phyloP scores from a whole-genome alignment of 2,888 invertebrate genomes.

The Lasioglossum pauxillum region DNA sequence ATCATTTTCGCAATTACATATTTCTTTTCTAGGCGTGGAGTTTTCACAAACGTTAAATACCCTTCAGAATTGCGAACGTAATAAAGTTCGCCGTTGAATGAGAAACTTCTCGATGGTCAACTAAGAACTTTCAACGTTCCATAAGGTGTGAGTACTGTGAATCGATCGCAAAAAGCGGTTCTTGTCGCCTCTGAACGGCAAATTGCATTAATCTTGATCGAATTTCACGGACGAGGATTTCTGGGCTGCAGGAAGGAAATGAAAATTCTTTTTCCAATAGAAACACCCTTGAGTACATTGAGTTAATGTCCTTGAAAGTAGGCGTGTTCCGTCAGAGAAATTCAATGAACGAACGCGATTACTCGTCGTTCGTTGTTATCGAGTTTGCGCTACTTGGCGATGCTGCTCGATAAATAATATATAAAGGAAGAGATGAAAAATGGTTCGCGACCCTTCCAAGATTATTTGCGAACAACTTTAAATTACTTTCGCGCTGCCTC shows the following conservation, averaged over 20 bases:
- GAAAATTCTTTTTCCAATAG: background rate
- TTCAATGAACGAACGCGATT: conserved; percentile 9
- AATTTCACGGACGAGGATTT: conserved; percentile 18
- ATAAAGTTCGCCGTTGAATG: background rate
- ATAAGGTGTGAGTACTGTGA: background rate
- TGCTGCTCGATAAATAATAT: background rate
- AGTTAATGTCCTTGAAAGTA: conserved; percentile 4
- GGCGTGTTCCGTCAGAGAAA: conserved; percentile 3
- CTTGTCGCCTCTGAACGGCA: conserved; percentile 10
- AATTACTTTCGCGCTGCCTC: background rate
- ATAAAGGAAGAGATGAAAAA: background rate
- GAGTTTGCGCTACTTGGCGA: background rate
- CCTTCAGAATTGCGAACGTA: background rate
- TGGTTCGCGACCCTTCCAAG: background rate
- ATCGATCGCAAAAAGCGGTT: conserved; percentile 16
- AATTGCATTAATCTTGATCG: conserved; percentile 55
- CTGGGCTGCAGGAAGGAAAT: background rate
- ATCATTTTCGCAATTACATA: background rate
- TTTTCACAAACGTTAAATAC: background rate
- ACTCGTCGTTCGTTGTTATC: conserved; percentile 17
- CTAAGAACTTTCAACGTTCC: background rate
- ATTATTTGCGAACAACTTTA: background rate
- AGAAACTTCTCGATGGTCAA: background rate
- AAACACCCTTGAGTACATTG: background rate
- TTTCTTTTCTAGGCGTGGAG: background rate